Evolutionary conservation across 2,888 invertebrate genomes (phyloP), one percentile per base, ranked within the genome.

Genomic region (Coenonympha glycerion): DNA sequence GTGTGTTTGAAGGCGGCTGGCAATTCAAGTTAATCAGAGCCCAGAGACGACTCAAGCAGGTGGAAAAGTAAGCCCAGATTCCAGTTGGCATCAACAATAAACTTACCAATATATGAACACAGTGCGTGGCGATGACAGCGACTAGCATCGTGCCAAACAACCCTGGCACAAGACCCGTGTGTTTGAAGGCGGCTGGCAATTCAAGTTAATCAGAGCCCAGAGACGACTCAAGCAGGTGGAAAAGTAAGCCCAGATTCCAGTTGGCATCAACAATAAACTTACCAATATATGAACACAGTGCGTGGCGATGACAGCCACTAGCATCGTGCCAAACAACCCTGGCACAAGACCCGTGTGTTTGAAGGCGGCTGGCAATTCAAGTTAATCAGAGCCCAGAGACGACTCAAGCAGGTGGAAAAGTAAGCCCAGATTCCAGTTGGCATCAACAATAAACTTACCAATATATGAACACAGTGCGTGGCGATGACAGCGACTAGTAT

Each of bases 271-370:
- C 9, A 15, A 13, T 24, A 24, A 21, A 39, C 91, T 91, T 79
- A 98, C 96, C 89, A 97, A 85, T 59, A 96, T 91, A 69, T 97
- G 94, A 57, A 98, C 97, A 71, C 98, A 98, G 76, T 98, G 96
- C 1, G 96, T 93, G 66, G 97, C 97, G 31, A 98, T 88, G 15
- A 94, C 71, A 40, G 95, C 98, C 28, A 97, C 92, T 2, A 96
- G 61, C 3, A 95, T 75, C 0, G 95, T 92, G 1, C 95, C 93
- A 13, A 93, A 75, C 45, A 92, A 88, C 6, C 96, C 95, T 49
- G 95, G 92, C 52, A 94, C 72, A n/a, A 97, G 72, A 0, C 97
- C 97, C 3, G 95, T 92, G 74, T 96, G 92, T 62, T 91, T 92
- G 69, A 62, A 97, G 91, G 0, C 97, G 61, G 91, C 90, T 0